These are phyloP conservation scores for Chymomyza caudatula DNA, from an alignment of 2,888 invertebrate genomes.

Conservation along the genomic window DNA sequence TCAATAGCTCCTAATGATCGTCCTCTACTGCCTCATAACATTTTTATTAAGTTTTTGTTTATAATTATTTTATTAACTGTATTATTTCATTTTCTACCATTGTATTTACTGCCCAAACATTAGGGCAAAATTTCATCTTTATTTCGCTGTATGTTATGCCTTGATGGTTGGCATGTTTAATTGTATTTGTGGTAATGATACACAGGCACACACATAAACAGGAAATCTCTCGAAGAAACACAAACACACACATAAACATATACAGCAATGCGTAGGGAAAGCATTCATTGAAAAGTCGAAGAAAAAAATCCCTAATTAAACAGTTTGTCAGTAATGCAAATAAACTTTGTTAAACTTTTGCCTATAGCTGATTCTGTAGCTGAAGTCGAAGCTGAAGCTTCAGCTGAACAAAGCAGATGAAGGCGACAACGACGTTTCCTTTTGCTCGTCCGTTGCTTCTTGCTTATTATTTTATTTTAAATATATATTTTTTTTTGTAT, in stretches of 20 bases:
- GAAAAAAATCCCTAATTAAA: slow-evolving; percentile 68
- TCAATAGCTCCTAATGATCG: no score
- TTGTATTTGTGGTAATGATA: slow-evolving; percentile 43
- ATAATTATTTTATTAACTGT: neutral
- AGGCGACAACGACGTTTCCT: slow-evolving; percentile 3
- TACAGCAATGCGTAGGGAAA: slow-evolving; percentile 33
- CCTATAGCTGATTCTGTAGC: slow-evolving; percentile 22
- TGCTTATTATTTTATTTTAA: slow-evolving; percentile 40
- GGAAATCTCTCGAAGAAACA: slow-evolving; percentile 5
- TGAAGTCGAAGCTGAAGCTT: slow-evolving; percentile 42
- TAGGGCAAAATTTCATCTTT: slow-evolving; percentile 25
- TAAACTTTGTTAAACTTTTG: slow-evolving; percentile 67
- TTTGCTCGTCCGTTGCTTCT: slow-evolving; percentile 23
- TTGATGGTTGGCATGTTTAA: slow-evolving; percentile 41
- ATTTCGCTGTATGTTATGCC: slow-evolving; percentile 11
- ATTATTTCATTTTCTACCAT: neutral
- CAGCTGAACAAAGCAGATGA: slow-evolving; percentile 8
- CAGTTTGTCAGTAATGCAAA: slow-evolving; percentile 73
- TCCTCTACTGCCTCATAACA: no score
- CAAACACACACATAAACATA: slow-evolving; percentile 17
- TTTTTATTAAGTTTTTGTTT: neutral
- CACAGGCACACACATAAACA: slow-evolving; percentile 10
- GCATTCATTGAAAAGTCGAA: slow-evolving; percentile 54
- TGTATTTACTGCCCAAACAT: neutral
- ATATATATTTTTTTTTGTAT: slow-evolving; percentile 10